Evolutionary conservation across 2,797 vertebrate genomes (phyloP), one percentile per base, ranked within the genome.

Genomic region (Onychomys leucogaster): DNA sequence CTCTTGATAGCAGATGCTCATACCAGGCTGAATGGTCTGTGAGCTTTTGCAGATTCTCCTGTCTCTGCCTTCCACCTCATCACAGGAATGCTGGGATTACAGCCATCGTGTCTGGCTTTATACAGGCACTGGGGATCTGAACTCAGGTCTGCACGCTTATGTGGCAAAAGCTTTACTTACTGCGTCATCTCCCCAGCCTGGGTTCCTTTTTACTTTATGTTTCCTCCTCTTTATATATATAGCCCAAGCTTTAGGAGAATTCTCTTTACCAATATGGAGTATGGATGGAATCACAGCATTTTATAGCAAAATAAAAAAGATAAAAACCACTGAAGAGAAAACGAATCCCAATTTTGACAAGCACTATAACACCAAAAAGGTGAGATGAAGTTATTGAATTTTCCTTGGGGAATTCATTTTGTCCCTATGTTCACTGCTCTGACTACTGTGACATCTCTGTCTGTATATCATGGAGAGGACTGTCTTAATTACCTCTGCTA

Each of bases 271-370:
- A 14, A 75, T 78, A 11, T 29, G 43, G 65, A 88, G 14, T 76
- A 55, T 65, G 81, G 23, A 73, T 85, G 63, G 73, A 69, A 92
- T 93, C 43, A 52, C 46, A 87, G 49, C 43, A 89, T 89, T 83
- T 86, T 73, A 52, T 81, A 27, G 34, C 46, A 85, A 85, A 67
- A 85, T n/a, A 8, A n/a, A 25, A 69, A 10, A 65, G 59, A 23
- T 49, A 69, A 69, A 67, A 69, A n/a, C 63, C 21, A 85, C 57
- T 16, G 29, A 85, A 78, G 43, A 87, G 57, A 61, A 88, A 63
- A 82, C 16, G 0, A 17, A 29, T 43, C 27, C 19, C 34, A 46
- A 21, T 94, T 87, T 85, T 69, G 46, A 52, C 19, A 41, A 29
- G 11, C 49, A 55, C 85, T 55, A n/a, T 90, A 73, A 85, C 67